Base-by-base conservation (phyloP, 2,888 invertebrate species). In the Nowickia ferox region DNA sequence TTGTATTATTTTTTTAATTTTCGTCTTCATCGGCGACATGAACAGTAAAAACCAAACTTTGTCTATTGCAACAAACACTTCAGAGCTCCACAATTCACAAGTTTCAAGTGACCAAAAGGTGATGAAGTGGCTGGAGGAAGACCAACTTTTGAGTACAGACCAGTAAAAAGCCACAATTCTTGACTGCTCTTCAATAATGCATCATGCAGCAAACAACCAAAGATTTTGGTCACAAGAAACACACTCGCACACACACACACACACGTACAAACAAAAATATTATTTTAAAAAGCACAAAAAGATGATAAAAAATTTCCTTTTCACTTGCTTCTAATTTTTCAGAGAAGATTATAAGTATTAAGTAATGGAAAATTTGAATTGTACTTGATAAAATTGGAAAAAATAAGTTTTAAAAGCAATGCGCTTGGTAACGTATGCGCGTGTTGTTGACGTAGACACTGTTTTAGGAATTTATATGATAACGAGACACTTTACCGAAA, bases 71-170 rank as follows among this genome's bases (percentile, higher is more conserved):
- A 53, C 53, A 65, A 40, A 63, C 42, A 22, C 38, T 55, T 38
- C 22, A 63, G 30, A 38, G 66, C 69, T 42, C 9, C 63, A 72
- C 42, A 53, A 40, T 38, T 66, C 17, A 65, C 17, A 68, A 72
- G 42, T 66, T 66, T 77, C n/a, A 83, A 83, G 83, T 83, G 77
- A 19, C 53, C 42, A 48, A 46, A 77, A 77, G 83, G 83, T 83
- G 77, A 83, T 83, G 77, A 77, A 83, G 77, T 83, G 44, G 57
- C 66, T 77, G 71, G 51, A 44, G 72, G 71, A 44, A 44, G 72
- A 38, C 51, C 65, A 66, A 66, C 65, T 57, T 51, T 30, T 17
- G 51, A 71, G 6, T 6, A 79, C 19, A 15, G 15, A 55, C 38
- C 22, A 61, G 19, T 53, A 19, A 65, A 78, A 46, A 65, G 55